phyloP scores from a whole-genome alignment of 2,888 invertebrate species.

The Meiosimyza platycephala region DNA sequence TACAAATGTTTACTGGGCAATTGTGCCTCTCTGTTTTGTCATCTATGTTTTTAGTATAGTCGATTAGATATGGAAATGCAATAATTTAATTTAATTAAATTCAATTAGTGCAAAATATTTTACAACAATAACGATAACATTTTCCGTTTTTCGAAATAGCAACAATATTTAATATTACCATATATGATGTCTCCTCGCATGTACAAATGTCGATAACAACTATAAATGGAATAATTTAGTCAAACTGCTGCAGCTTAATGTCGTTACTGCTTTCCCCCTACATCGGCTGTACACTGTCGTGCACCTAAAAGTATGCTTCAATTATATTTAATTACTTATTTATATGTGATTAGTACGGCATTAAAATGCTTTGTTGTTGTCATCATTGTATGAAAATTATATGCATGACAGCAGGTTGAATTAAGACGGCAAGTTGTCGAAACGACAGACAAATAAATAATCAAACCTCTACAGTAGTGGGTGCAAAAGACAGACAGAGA shows the following conservation, averaged over 20 bases:
- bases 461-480: too few species aligned
- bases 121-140: background rate
- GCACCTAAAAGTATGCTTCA: constrained; percentile 10
- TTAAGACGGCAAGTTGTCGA: background rate
- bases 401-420: background rate
- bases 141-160: too few species aligned
- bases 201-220: background rate
- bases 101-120: constrained; percentile 6
- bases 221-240: constrained; percentile 7
- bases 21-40: background rate
- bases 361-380: background rate
- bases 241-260: background rate
- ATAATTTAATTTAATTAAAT: constrained; percentile 3
- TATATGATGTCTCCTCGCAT: background rate
- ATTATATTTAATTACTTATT: constrained; percentile 1
- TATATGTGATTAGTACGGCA: background rate
- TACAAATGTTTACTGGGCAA: too few species aligned
- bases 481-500: background rate
- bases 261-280: too few species aligned
- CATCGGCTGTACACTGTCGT: background rate
- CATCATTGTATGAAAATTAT: background rate
- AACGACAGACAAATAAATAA: too few species aligned
- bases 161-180: background rate
- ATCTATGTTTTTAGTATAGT: background rate
- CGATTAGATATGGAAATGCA: constrained; percentile 5